Base-by-base conservation (phyloP, 1,140 invertebrate genomes). In the Thaumatotibia leucotreta region DNA sequence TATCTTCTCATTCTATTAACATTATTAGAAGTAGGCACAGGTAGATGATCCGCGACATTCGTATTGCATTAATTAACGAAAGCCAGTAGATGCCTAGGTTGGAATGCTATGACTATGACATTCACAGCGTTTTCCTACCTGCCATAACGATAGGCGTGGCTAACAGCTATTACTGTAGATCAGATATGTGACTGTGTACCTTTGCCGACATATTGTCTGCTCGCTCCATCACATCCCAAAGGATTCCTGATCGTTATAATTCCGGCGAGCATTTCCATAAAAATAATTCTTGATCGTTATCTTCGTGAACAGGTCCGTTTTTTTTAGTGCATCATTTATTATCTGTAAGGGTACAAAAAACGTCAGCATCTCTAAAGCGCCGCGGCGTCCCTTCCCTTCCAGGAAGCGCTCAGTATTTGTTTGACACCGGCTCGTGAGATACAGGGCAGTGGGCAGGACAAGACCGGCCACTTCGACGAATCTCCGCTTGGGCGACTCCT, bases 211-310 rank as follows among this genome's bases (percentile, higher is more conserved):
- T 68, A 89, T 91, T 91, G 88, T 91, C 88, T 91, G 86, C 83
- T 78, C 82, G 83, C 79, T 81, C 78, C 83, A 76, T 72, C 78
- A 82, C 85, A 83, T 86, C 85, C 84, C 85, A 85, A 89, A 89
- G 86, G 85, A 88, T 84, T 86, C 73, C 76, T 84, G 80, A 84
- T 86, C 79, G 74, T 87, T 88, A 90, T 87, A 84, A 89, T 90
- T 86, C 83, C 84, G 81, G 79, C 65, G 79, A 85, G 77, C 77
- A 88, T 91, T 91, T 87, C 86, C 86, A 91, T 91, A 91, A 91
- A 90, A 91, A 89, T 91, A 74, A 86, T 88, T 85, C 80, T 77
- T 65, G 88, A 91, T 91, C 80, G 80, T 88, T 91, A 91, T 91
- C 88, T 86, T 71, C 63, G 69, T 80, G 85, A 89, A 87, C 86